Percentiles rank a stretch among this genome's conserved stretches.
Evolutionary conservation across 1,140 invertebrate genomes (phyloP).

Genomic region (Colletes gigas): DNA sequence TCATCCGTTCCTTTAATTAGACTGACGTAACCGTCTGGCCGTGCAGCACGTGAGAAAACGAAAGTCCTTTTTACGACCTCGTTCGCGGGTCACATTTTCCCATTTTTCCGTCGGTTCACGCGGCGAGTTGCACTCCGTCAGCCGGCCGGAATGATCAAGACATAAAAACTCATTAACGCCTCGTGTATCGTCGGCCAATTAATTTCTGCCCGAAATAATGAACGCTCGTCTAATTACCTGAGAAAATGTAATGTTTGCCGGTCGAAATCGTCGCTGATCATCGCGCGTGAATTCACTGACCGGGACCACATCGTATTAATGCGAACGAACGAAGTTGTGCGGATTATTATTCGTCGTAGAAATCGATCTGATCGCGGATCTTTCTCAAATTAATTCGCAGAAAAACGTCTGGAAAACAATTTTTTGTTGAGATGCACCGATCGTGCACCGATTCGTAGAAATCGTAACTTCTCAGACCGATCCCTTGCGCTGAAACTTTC

Average conservation of each 20-base stretch:
- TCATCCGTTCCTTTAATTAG: conserved; percentile 42
- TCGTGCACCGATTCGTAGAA: no score
- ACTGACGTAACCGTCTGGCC: conserved; percentile 47
- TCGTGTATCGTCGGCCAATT: conserved; percentile 24
- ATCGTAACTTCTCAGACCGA: no score
- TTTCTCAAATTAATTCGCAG: no score
- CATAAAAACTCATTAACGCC: background rate
- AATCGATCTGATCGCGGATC: background rate
- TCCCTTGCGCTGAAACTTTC: no score
- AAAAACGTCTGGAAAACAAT: no score
- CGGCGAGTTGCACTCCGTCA: no score
- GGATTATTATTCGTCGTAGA: background rate
- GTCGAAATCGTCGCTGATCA: conserved; percentile 13
- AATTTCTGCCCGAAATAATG: conserved; percentile 41
- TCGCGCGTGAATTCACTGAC: background rate
- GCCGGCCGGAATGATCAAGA: background rate
- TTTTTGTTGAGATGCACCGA: no score
- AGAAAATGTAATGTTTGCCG: conserved; percentile 31
- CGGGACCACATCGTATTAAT: conserved; percentile 1
- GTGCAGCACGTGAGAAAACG: conserved; percentile 55
- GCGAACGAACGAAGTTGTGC: background rate
- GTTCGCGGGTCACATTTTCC: conserved; percentile 6
- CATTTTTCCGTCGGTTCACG: background rate
- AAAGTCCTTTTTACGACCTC: conserved; percentile 48
- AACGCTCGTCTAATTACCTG: conserved; percentile 33